A percentile compares a stretch with the other conserved stretches of the same genome.
These are phyloP conservation scores for Mycalesis mineus DNA, from an alignment of 2,888 invertebrate species.

Conservation along the genomic window DNA sequence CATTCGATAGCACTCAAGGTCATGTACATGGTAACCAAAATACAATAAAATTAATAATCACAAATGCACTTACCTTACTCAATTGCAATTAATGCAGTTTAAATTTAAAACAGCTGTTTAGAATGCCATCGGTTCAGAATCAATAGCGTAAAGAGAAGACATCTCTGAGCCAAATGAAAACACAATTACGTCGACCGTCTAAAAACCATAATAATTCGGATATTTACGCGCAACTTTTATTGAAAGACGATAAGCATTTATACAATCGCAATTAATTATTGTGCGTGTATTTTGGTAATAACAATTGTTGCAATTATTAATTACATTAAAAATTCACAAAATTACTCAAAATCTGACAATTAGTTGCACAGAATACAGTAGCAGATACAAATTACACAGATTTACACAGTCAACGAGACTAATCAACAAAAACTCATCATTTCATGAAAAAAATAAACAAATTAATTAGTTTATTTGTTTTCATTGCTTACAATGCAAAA, in stretches of 20 bases:
- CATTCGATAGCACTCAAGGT: slow-evolving; percentile 18
- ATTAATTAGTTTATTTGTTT: too few relatives aligned
- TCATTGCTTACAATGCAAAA: too few relatives aligned
- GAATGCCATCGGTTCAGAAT: slow-evolving; percentile 26
- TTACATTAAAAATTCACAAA: not conserved
- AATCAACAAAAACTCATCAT: too few relatives aligned
- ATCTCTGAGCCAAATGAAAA: slow-evolving; percentile 6
- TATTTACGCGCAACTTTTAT: not conserved
- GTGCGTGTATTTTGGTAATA: not conserved
- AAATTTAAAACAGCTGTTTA: slow-evolving; percentile 12
- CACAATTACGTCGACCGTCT: slow-evolving; percentile 8
- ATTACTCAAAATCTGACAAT: not conserved
- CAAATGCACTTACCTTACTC: slow-evolving; percentile 20
- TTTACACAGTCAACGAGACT: too few relatives aligned
- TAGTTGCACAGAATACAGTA: not conserved
- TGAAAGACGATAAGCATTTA: not conserved
- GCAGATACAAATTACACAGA: too few relatives aligned
- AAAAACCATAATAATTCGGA: not conserved
- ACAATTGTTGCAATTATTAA: not conserved
- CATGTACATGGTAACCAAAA: slow-evolving; percentile 18
- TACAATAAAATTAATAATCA: slow-evolving; percentile 13
- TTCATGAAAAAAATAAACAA: too few relatives aligned
- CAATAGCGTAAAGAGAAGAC: slow-evolving; percentile 26
- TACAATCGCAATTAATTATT: not conserved
- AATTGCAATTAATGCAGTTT: not conserved